These are phyloP conservation scores for Icerya purchasi DNA, from an alignment of 2,888 invertebrate genomes.

Conservation along the genomic window DNA sequence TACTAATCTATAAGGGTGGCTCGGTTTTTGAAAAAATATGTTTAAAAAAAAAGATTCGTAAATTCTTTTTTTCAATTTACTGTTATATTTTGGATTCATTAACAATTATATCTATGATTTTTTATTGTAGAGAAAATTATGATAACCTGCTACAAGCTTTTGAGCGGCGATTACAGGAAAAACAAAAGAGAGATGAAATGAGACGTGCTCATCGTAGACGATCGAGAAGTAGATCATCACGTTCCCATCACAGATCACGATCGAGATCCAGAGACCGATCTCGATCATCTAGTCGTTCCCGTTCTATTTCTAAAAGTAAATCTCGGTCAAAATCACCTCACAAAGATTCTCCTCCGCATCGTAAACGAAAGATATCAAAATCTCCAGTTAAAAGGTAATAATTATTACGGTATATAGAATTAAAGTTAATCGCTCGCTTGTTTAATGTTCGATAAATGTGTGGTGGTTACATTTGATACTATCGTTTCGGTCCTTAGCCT, in stretches of 20 bases:
- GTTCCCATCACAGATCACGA: constrained; percentile 17
- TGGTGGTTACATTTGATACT: too few relatives aligned
- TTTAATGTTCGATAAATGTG: too few relatives aligned
- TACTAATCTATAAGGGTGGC: too few relatives aligned
- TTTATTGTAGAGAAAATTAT: not conserved
- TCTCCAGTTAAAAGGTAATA: not conserved
- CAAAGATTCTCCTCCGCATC: constrained; percentile 10
- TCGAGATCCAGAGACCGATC: constrained; percentile 19
- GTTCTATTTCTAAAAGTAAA: constrained; percentile 17
- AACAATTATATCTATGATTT: too few relatives aligned
- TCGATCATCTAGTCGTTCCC: constrained; percentile 19
- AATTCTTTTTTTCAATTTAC: too few relatives aligned
- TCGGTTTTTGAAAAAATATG: too few relatives aligned
- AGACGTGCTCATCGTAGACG: constrained; percentile 16
- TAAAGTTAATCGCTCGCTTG: too few relatives aligned
- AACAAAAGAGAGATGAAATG: constrained; percentile 35
- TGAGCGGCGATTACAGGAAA: constrained; percentile 64
- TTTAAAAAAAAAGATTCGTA: too few relatives aligned
- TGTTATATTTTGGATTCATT: too few relatives aligned
- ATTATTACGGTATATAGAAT: too few relatives aligned
- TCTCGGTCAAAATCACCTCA: constrained; percentile 22
- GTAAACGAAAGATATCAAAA: not conserved
- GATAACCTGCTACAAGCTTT: constrained; percentile 74
- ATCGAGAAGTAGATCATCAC: constrained; percentile 15
- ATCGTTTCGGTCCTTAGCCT: too few relatives aligned